These are phyloP conservation scores for Cavia porcellus DNA, from an alignment of 2,113 vertebrate genomes.

Conservation along the genomic window DNA sequence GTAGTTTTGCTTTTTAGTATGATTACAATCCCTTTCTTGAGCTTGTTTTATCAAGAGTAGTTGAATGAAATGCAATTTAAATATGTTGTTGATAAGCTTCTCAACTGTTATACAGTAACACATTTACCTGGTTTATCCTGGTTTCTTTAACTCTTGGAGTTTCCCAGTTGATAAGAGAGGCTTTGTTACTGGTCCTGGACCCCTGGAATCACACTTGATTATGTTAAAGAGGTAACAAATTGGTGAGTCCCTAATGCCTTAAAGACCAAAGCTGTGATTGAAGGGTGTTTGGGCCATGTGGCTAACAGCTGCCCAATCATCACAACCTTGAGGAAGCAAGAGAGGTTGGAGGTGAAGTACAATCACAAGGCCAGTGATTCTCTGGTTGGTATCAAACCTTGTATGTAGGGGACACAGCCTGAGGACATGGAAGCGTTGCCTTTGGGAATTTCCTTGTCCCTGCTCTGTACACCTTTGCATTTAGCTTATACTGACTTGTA, in stretches of 20 bases:
- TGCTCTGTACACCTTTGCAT: background rate
- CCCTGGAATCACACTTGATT: background rate
- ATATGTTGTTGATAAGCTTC: background rate
- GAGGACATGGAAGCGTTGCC: background rate
- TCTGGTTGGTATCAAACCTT: background rate
- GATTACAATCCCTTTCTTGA: background rate
- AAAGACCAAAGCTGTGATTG: background rate
- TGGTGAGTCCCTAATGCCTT: background rate
- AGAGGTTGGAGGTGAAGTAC: background rate
- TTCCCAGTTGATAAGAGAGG: background rate
- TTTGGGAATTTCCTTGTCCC: background rate
- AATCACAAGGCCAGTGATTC: no score
- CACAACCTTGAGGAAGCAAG: background rate
- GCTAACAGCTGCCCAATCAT: no score
- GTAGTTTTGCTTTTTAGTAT: constrained; percentile 14
- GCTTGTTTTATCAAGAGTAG: background rate
- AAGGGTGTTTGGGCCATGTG: background rate
- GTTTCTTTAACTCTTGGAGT: background rate
- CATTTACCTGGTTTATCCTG: background rate
- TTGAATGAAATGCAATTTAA: background rate
- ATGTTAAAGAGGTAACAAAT: background rate
- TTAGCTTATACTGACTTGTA: background rate
- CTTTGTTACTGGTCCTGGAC: background rate
- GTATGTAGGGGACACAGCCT: no score
- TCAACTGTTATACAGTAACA: background rate